These are phyloP conservation scores for Hemaris fuciformis DNA, from an alignment of 2,888 invertebrate species.

Conservation along the genomic window DNA sequence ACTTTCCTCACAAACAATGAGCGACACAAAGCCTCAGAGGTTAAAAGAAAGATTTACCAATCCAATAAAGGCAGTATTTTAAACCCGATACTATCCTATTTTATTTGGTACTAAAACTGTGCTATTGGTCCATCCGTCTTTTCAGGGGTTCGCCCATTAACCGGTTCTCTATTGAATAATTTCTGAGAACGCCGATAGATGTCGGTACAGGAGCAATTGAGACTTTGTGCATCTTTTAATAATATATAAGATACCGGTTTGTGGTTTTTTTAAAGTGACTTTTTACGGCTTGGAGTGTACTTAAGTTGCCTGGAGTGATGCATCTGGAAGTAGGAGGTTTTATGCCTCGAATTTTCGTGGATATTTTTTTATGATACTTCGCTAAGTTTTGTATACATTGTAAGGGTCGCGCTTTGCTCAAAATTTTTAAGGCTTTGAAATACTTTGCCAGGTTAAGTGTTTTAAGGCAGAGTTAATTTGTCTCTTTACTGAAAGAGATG, in stretches of 20 bases:
- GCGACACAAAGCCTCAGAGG: neutral
- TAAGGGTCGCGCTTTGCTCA: no score
- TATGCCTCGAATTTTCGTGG: neutral
- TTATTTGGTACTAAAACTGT: constrained; percentile 33
- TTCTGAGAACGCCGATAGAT: constrained; percentile 24
- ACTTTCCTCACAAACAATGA: neutral
- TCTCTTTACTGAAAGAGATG: no score
- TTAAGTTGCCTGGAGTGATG: neutral
- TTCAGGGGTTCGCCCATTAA: constrained; percentile 22
- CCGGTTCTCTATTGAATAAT: constrained; percentile 30
- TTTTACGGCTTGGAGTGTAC: neutral
- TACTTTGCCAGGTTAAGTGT: no score
- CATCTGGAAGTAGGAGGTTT: neutral
- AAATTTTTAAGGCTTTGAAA: no score
- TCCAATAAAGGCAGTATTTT: constrained; percentile 34
- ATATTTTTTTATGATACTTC: neutral
- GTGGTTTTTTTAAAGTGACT: neutral
- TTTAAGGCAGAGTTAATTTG: no score
- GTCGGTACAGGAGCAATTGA: constrained; percentile 25
- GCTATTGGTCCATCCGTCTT: constrained; percentile 35
- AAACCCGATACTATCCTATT: constrained; percentile 28
- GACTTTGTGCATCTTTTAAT: constrained; percentile 17
- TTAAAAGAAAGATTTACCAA: constrained; percentile 28
- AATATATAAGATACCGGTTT: neutral
- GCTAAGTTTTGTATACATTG: no score